A percentile compares a stretch with the other conserved stretches of the same genome.
Evolutionary conservation across 2,888 invertebrate species (phyloP).

Genomic region (Dolichomitus sp.): DNA sequence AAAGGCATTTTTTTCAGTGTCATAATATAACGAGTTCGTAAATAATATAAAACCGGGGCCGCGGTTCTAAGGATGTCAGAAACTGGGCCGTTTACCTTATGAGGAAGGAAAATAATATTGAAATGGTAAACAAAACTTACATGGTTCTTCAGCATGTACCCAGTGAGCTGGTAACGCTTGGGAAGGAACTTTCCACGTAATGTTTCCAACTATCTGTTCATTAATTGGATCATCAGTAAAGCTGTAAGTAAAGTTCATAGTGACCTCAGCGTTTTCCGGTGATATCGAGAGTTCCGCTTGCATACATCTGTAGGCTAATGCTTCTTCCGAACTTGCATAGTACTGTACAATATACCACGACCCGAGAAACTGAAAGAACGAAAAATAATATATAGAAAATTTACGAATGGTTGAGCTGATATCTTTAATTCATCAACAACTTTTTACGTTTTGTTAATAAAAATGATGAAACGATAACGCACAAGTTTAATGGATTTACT

Average conservation of each 20-base stretch:
- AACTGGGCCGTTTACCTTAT: no score
- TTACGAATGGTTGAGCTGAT: no score
- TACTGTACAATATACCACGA: conserved; percentile 95
- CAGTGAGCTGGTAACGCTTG: conserved; percentile 93
- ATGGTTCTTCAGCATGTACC: conserved; percentile 94
- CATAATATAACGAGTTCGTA: no score
- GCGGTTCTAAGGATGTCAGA: no score
- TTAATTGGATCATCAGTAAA: conserved; percentile 94
- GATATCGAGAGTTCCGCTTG: conserved; percentile 90
- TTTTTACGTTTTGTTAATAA: no score
- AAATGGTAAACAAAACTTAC: conserved; percentile 87
- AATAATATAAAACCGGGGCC: no score
- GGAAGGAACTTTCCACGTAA: conserved; percentile 94
- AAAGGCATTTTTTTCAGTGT: no score
- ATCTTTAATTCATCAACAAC: no score
- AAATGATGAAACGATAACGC: no score
- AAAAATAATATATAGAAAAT: neutral
- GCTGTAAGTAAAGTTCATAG: conserved; percentile 96
- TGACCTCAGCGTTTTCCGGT: conserved; percentile 88
- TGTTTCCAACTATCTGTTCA: conserved; percentile 93
- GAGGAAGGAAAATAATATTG: neutral
- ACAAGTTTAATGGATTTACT: no score
- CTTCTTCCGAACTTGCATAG: conserved; percentile 96
- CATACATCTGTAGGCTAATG: conserved; percentile 95
- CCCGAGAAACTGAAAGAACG: conserved; percentile 90